Evolutionary conservation across 2,797 vertebrate species (phyloP).

Genomic region (Poliocrania exsul): DNA sequence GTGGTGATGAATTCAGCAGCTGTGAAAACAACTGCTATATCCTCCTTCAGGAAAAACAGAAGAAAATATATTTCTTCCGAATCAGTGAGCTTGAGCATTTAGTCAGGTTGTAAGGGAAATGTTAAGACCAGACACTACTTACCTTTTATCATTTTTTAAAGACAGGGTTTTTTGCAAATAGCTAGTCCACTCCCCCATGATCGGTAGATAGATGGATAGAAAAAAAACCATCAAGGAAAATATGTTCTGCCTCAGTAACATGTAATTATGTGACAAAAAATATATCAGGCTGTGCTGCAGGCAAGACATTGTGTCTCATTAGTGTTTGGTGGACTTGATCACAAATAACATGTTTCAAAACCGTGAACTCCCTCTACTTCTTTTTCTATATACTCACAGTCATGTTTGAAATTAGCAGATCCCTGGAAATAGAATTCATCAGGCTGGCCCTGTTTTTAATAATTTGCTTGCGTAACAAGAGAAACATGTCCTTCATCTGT

Average conservation of each 20-base stretch:
- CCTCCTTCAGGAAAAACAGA: not conserved
- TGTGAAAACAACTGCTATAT: not conserved
- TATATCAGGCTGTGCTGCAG: conserved; percentile 8
- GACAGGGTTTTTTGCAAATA: conserved; percentile 7
- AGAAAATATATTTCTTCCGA: not conserved
- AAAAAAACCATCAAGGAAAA: conserved; percentile 18
- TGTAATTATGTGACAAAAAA: conserved; percentile 37
- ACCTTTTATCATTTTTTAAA: conserved; percentile 3
- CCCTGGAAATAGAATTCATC: not conserved
- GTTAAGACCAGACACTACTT: not conserved
- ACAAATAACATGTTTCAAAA: conserved; percentile 43
- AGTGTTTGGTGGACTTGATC: conserved; percentile 38
- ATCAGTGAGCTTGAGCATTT: not conserved
- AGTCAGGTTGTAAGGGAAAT: not conserved
- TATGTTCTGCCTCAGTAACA: not conserved
- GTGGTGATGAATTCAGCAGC: not conserved
- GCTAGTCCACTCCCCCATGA: not conserved
- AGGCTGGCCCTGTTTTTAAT: not conserved
- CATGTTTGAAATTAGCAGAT: not conserved
- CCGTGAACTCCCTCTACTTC: not conserved
- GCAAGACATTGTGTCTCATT: conserved; percentile 27
- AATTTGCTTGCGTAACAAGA: not conserved
- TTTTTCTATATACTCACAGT: not conserved
- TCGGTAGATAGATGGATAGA: conserved; percentile 10
- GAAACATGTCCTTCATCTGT: not conserved